Evolutionary conservation across 2,797 vertebrate genomes (phyloP).

Genomic region (Sebastes oblongus): DNA sequence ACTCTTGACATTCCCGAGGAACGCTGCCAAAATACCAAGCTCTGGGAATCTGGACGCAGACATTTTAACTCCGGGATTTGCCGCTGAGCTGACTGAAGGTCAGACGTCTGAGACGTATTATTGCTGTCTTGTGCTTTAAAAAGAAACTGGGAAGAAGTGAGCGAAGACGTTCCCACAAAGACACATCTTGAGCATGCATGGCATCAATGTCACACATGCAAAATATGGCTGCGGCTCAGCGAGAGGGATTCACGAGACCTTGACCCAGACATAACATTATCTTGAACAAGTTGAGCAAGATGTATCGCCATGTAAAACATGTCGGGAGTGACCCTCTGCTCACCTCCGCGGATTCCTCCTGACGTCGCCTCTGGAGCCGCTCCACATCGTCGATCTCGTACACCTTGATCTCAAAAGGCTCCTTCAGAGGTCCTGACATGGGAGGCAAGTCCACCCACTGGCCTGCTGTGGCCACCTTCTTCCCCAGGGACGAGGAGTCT

Average conservation of each 20-base stretch:
- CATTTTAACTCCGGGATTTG: constrained; percentile 68
- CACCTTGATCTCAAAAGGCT: constrained; percentile 99
- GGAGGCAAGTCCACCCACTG: constrained; percentile 98
- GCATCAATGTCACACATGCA: constrained; percentile 51
- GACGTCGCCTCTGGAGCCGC: constrained; percentile 90
- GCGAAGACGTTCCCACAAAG: constrained; percentile 70
- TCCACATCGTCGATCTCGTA: constrained; percentile 99
- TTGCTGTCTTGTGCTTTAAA: constrained; percentile 72
- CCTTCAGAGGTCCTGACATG: constrained; percentile 91
- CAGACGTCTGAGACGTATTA: constrained; percentile 72
- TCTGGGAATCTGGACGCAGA: constrained; percentile 58
- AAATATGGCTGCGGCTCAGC: constrained; percentile 57
- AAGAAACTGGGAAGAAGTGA: constrained; percentile 70
- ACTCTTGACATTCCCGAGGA: constrained; percentile 70
- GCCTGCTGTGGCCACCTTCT: constrained; percentile 88
- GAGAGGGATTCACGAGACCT: constrained; percentile 43
- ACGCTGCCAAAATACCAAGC: constrained; percentile 65
- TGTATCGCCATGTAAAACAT: constrained; percentile 31
- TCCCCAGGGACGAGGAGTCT: constrained; percentile 89
- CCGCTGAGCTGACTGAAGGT: constrained; percentile 74
- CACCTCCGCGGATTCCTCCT: constrained; percentile 85
- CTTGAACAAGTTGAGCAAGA: constrained; percentile 44
- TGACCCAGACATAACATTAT: constrained; percentile 48
- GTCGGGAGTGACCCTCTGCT: constrained; percentile 43
- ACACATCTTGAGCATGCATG: constrained; percentile 43